phyloP scores from a whole-genome alignment of 1,140 invertebrate genomes.

The Maniola jurtina region DNA sequence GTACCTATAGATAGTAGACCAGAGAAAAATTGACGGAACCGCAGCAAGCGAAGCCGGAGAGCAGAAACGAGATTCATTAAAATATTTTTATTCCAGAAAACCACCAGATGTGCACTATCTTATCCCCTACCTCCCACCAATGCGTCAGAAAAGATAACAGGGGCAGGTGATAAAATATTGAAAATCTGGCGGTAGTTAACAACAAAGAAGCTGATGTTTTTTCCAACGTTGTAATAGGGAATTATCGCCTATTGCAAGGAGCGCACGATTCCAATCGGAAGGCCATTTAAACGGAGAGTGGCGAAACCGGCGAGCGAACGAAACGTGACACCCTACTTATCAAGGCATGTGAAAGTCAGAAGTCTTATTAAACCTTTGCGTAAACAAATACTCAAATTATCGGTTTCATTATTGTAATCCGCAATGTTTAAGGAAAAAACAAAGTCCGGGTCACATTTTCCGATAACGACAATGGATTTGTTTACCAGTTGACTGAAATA shows the following conservation, averaged over 20 bases:
- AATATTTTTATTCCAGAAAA: no score
- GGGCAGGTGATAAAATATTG: not conserved
- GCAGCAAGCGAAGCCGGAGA: no score
- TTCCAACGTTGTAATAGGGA: slow-evolving; percentile 33
- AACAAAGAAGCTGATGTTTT: slow-evolving; percentile 27
- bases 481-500: slow-evolving; percentile 11
- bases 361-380: slow-evolving; percentile 23
- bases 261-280: slow-evolving; percentile 45
- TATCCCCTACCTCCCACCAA: no score
- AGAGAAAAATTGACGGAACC: no score
- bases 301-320: slow-evolving; percentile 67
- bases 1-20: no score
- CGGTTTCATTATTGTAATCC: not conserved
- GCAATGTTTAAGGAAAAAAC: slow-evolving; percentile 2
- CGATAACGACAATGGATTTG: slow-evolving; percentile 10
- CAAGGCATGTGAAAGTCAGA: slow-evolving; percentile 63
- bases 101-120: no score
- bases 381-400: not conserved
- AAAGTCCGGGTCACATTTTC: not conserved
- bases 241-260: slow-evolving; percentile 43
- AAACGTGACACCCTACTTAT: slow-evolving; percentile 72
- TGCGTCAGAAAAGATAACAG: no score
- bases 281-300: slow-evolving; percentile 64
- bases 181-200: not conserved
- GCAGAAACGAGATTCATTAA: no score